Conservation (phyloP, 2,797 vertebrate genomes). For the Sebastolobus altivelis region DNA sequence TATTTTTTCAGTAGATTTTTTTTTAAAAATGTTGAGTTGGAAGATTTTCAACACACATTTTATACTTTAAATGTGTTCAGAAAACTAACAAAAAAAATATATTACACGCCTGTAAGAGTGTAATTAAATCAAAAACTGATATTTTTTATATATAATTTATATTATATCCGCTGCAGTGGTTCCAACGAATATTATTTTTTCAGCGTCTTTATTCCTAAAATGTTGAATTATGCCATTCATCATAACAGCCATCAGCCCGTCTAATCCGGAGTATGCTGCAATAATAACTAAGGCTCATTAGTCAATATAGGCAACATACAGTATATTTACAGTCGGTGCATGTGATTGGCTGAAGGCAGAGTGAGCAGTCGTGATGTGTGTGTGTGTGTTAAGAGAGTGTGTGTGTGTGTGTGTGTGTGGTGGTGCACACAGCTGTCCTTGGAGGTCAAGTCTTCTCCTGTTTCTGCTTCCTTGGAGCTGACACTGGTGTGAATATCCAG, state of each 20-base stretch:
- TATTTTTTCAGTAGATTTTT: background rate
- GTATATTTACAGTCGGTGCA: slow-evolving; percentile 3
- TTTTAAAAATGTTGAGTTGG: background rate
- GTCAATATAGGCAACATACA: slow-evolving; percentile 1
- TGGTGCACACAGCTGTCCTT: slow-evolving; percentile 74
- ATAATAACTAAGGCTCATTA: background rate
- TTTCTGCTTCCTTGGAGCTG: slow-evolving; percentile 80
- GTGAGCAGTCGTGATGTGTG: slow-evolving; percentile 16
- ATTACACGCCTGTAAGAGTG: background rate
- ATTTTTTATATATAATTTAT: background rate
- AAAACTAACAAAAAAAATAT: background rate
- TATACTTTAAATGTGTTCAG: background rate
- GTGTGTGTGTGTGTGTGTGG: slow-evolving; percentile 29
- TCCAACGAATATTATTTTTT: background rate
- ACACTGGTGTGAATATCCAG: slow-evolving; percentile 80
- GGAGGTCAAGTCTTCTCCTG: slow-evolving; percentile 73
- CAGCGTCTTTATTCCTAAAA: background rate
- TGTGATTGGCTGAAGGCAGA: slow-evolving; percentile 21
- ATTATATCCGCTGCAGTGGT: background rate
- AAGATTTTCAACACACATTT: background rate
- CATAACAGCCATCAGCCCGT: background rate
- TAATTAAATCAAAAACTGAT: background rate
- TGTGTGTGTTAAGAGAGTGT: slow-evolving; percentile 10
- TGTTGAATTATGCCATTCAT: background rate
- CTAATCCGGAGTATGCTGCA: background rate